These are phyloP conservation scores for Campoletis sonorensis DNA, from an alignment of 1,140 invertebrate genomes.

Conservation along the genomic window DNA sequence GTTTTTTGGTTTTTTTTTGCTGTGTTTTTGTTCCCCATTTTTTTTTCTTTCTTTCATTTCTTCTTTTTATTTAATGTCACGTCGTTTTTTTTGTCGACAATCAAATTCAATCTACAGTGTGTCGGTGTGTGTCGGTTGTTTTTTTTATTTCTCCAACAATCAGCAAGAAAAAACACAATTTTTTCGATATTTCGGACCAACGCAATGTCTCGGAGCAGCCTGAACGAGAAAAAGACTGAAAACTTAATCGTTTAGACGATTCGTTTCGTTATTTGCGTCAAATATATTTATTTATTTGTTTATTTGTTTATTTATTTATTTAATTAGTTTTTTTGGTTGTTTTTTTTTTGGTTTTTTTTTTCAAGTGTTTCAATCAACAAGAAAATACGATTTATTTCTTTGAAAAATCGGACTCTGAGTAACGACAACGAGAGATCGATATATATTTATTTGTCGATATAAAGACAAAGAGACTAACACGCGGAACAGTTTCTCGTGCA, in stretches of 20 bases:
- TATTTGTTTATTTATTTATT: too few species aligned
- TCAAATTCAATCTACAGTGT: neutral
- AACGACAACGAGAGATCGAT: neutral
- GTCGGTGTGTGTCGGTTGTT: too few species aligned
- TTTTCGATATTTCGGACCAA: too few species aligned
- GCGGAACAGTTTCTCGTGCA: neutral
- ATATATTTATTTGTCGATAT: neutral
- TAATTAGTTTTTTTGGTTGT: too few species aligned
- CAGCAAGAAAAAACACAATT: too few species aligned
- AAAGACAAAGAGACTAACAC: neutral
- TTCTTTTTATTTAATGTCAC: slow-evolving; percentile 29
- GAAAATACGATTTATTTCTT: slow-evolving; percentile 10
- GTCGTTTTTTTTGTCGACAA: neutral
- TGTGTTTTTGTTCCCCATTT: slow-evolving; percentile 38
- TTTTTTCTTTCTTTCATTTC: slow-evolving; percentile 3
- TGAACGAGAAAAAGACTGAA: too few species aligned
- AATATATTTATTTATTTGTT: neutral
- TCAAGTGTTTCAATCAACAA: neutral
- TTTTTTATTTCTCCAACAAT: too few species aligned
- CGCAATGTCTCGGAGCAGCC: too few species aligned
- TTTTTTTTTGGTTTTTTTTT: neutral
- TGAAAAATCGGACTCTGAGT: neutral
- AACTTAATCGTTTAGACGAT: neutral
- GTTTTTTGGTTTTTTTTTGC: too few species aligned
- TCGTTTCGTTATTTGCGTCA: neutral